Conservation (phyloP, 2,113 vertebrate genomes). For the Pygoscelis adeliae region DNA sequence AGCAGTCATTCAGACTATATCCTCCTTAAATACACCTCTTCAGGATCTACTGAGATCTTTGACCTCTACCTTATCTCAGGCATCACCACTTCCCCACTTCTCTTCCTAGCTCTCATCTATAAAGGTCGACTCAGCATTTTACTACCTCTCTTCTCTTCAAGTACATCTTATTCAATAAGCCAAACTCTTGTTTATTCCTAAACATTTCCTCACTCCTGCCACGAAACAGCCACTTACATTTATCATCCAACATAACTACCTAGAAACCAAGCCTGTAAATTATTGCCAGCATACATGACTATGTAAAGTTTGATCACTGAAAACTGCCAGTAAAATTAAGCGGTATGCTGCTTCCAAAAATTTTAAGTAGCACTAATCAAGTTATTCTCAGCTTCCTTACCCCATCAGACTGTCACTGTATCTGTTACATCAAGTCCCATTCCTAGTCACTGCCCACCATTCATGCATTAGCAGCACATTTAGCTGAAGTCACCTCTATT, state of each 20-base stretch:
- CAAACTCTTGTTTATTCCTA: neutral
- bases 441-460: neutral
- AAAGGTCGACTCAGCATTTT: neutral
- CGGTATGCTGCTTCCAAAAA: neutral
- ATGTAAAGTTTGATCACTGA: neutral
- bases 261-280: conserved; percentile 6
- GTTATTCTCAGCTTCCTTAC: neutral
- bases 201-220: neutral
- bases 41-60: neutral
- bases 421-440: neutral
- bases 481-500: neutral
- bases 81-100: neutral
- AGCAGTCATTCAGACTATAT: neutral
- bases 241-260: neutral
- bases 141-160: neutral
- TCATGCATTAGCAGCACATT: neutral
- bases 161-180: neutral
- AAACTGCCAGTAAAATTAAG: neutral
- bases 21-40: neutral
- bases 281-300: neutral
- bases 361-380: neutral
- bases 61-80: neutral
- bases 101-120: neutral
- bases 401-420: neutral
- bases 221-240: neutral